A percentile compares a stretch with the other conserved stretches of the same genome.
Conservation (phyloP, 2,888 invertebrate species). For the Synergus gifuensis region DNA sequence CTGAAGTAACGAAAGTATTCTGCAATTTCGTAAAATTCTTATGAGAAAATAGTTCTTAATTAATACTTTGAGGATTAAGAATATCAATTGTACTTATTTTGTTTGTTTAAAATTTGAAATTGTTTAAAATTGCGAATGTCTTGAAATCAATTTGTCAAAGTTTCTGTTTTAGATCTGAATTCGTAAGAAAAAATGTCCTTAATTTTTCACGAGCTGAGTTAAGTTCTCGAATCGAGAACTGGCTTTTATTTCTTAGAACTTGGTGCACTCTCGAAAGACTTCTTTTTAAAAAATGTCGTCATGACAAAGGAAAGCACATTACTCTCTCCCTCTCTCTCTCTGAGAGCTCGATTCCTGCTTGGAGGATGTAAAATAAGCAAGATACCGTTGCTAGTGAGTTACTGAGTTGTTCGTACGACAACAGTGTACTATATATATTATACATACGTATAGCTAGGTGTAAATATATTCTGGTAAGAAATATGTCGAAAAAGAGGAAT, state of each 20-base stretch:
- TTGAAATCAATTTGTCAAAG: neutral
- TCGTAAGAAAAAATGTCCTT: neutral
- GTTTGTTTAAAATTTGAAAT: too few species aligned
- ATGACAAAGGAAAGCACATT: neutral
- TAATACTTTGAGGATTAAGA: too few species aligned
- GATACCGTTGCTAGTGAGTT: constrained; percentile 16
- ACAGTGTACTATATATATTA: constrained; percentile 47
- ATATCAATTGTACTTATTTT: too few species aligned
- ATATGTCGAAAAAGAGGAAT: constrained; percentile 59
- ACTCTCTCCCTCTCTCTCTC: neutral
- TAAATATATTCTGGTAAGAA: constrained; percentile 59
- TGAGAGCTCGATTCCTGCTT: constrained; percentile 1
- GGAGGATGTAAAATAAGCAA: constrained; percentile 9
- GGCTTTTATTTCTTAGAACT: constrained; percentile 3
- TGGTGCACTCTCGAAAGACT: constrained; percentile 7
- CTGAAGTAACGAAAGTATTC: neutral
- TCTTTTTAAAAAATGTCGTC: neutral
- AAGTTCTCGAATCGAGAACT: neutral
- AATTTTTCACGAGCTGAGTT: neutral
- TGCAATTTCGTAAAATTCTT: too few species aligned
- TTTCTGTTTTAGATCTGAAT: neutral
- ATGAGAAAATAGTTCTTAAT: too few species aligned
- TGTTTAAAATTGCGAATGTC: too few species aligned
- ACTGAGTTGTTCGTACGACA: constrained; percentile 53
- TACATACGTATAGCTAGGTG: constrained; percentile 61